A percentile compares a stretch with the other conserved stretches of the same genome.
Conservation (phyloP, 1,140 invertebrate genomes). For the Zaprionus camerounensis region DNA sequence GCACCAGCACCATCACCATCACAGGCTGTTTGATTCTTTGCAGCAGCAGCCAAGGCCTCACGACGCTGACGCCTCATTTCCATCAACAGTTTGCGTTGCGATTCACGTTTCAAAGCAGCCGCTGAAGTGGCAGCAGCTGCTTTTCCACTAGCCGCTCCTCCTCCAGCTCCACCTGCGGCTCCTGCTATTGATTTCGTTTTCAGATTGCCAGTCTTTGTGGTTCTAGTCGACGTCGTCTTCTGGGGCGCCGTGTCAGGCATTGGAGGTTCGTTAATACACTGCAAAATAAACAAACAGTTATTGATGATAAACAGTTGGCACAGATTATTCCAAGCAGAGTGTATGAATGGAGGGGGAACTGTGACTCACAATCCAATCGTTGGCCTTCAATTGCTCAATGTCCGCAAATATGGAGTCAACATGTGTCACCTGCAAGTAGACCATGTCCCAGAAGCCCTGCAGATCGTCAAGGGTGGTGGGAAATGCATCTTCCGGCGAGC, state of each 20-base stretch:
- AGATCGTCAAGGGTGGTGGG: slow-evolving; percentile 94
- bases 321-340: background rate
- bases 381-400: slow-evolving; percentile 88
- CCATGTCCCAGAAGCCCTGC: slow-evolving; percentile 99
- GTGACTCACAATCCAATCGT: slow-evolving; percentile 87
- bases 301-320: slow-evolving; percentile 8
- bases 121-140: slow-evolving; percentile 81
- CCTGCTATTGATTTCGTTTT: slow-evolving; percentile 53
- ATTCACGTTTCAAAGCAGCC: slow-evolving; percentile 88
- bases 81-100: slow-evolving; percentile 91
- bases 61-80: slow-evolving; percentile 89
- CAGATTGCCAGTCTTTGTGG: slow-evolving; percentile 44
- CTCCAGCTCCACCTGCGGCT: slow-evolving; percentile 10
- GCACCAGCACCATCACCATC: slow-evolving; percentile 28
- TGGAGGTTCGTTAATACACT: slow-evolving; percentile 35
- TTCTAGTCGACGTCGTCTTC: slow-evolving; percentile 41
- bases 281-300: background rate
- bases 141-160: slow-evolving; percentile 34
- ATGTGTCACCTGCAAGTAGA: slow-evolving; percentile 94
- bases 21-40: slow-evolving; percentile 55
- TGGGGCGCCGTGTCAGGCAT: slow-evolving; percentile 4
- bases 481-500: slow-evolving; percentile 91
- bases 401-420: slow-evolving; percentile 91
- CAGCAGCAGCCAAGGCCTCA: slow-evolving; percentile 86
- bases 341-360: too few relatives aligned